phyloP scores from a whole-genome alignment of 2,113 vertebrate species.

The Gymnobelideus leadbeateri region DNA sequence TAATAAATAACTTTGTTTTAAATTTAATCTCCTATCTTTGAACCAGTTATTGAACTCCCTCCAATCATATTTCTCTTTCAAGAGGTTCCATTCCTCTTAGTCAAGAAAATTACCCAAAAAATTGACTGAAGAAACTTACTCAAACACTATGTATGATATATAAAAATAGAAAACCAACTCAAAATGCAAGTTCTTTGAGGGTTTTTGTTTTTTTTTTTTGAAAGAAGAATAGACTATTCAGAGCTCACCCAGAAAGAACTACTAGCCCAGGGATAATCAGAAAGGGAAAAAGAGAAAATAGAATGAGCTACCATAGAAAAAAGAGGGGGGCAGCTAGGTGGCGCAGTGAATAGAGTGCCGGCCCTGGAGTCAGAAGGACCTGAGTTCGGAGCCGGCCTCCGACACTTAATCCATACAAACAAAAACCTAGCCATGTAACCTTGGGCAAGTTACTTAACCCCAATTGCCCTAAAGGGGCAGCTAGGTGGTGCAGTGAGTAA shows the following conservation, averaged over 20 bases:
- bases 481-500: no score
- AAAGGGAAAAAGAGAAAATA: background rate
- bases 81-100: background rate
- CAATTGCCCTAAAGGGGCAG: no score
- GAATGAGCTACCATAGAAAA: background rate
- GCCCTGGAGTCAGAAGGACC: no score
- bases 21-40: background rate
- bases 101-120: background rate
- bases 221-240: background rate
- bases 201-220: background rate
- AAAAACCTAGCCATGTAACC: no score
- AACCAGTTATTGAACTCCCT: background rate
- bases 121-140: background rate
- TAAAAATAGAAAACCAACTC: background rate
- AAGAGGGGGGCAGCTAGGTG: no score
- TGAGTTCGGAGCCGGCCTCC: no score
- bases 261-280: background rate
- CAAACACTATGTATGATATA: background rate
- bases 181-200: background rate
- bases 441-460: no score
- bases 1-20: background rate
- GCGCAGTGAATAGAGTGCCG: no score
- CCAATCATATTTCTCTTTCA: background rate
- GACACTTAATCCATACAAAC: no score
- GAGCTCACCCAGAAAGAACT: background rate